Base-by-base conservation (phyloP, 2,888 invertebrate genomes). In the Cosmia pyralina region DNA sequence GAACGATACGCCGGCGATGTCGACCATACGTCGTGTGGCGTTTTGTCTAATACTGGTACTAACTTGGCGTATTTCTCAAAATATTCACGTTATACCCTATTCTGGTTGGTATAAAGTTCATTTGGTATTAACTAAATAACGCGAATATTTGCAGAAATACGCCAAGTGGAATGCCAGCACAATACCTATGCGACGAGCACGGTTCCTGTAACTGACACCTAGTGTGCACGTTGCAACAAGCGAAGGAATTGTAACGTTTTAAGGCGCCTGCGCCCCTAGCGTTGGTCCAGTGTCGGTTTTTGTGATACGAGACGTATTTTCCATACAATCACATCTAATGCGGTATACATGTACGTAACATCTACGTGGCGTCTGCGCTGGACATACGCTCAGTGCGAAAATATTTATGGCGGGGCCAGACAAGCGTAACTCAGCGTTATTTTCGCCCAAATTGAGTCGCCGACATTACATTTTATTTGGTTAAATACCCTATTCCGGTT, bases 381-480 rank as follows among this genome's bases (percentile, higher is more conserved):
- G 11, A 15, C 3, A 19, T 50, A 63, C 48, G 28, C 38, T 75
- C n/a, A n/a, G 10, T 11, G 13, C 34, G 8, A 19, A 53, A 15
- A 38, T 19, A 5, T 11, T 64, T 19, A 4, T 5, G 4, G 34
- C 34, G 8, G 13, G 15, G 7, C 69, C 7, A 67, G 22, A 44
- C 57, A 38, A 58, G 41, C 28, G 28, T 28, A 52, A n/a, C 50
- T 46, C n/a, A 44, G 55, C 28, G 28, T 34, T 19, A 41, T 28
- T n/a, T 17, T 34, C 41, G 17, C 41, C 10, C 19, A 46, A 58
- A 3, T 13, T 69, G 11, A 58, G 34, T 58, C 58, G 4, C 50
- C 6, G 38, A 38, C 1, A 46, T 77, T 58, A 57, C 15, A 15
- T 67, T 77, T 4, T 17, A 50, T 58, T 58, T 50, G 11, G 7